Evolutionary conservation across 2,888 invertebrate species (phyloP), one percentile per base, ranked within the genome.

Genomic region (Cataglyphis cursor): DNA sequence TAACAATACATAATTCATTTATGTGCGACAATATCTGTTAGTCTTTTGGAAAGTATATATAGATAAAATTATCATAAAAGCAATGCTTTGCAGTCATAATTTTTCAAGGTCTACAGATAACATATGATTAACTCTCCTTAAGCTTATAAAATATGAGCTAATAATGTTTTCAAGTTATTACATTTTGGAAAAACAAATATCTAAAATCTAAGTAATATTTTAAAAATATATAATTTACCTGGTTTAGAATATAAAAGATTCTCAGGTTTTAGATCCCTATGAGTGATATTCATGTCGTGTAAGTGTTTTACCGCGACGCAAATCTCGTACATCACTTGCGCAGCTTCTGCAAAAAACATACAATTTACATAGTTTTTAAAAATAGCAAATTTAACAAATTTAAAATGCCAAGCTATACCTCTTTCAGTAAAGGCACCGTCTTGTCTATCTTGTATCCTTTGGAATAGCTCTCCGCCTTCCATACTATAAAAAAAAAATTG

Each of bases 381-480:
- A 62, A 35, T 18, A 24, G 8, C 3, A 28, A 35, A 38, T 48
- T n/a, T 24, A 3, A 12, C 12, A 21, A n/a, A 51, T 38, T 62
- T 51, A 9, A 48, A 78, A 72, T 0, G 38, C 24, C 24, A 73
- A 31, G 31, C 88, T 91, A 90, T 93, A 97, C 97, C 97, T 95
- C 99, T 96, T 95, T 99, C 99, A 10, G 99, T 99, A 95, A 99
- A 99, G 38, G 99, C 99, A 5, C 98, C 98, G 91, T 99, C 98
- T 85, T 98, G 97, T 89, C 98, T 96, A 91, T 99, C 99, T 95
- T 99, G 99, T 94, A 99, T 99, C 93, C 99, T 96, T 94, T 98
- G 98, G 95, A 99, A 99, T 83, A 99, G 96, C 95, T 99, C 99
- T 0, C 99, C 99, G 5, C 99, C 99, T 94, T 98, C 98, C 99